Percentiles rank a stretch among this genome's conserved stretches.
phyloP scores from a whole-genome alignment of 2,888 invertebrate genomes.

The Galeopsomyia nigrocyanea region DNA sequence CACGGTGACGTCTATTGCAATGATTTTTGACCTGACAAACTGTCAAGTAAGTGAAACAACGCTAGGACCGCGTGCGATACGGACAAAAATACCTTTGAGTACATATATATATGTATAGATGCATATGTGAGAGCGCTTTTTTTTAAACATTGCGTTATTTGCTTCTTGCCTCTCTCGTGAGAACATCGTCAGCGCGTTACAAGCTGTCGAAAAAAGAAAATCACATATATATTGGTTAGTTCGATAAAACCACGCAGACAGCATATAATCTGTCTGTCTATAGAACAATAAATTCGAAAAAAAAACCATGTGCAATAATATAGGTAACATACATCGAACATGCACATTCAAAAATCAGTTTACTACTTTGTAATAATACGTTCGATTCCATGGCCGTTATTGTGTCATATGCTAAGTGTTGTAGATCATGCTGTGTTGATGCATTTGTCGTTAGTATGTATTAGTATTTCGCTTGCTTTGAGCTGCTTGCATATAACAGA shows the following conservation, averaged over 20 bases:
- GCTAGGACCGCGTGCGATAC: slow-evolving; percentile 28
- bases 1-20: slow-evolving; percentile 26
- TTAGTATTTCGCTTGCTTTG: too few relatives aligned
- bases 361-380: neutral
- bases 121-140: slow-evolving; percentile 26
- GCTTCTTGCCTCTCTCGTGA: slow-evolving; percentile 29
- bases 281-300: neutral
- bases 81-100: slow-evolving; percentile 19
- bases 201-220: slow-evolving; percentile 37
- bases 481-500: too few relatives aligned
- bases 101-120: slow-evolving; percentile 11
- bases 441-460: too few relatives aligned
- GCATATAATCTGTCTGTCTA: slow-evolving; percentile 16
- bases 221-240: slow-evolving; percentile 17
- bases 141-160: slow-evolving; percentile 32
- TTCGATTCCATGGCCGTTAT: neutral
- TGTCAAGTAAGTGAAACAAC: slow-evolving; percentile 16
- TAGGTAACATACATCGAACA: too few relatives aligned
- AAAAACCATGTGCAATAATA: too few relatives aligned
- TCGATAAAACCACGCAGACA: slow-evolving; percentile 6
- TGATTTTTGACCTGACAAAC: slow-evolving; percentile 20
- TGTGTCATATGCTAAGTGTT: slow-evolving; percentile 14
- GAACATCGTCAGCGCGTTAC: slow-evolving; percentile 32
- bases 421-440: neutral
- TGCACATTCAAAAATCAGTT: neutral